phyloP scores from a whole-genome alignment of 2,797 vertebrate genomes.

The Antrozous pallidus region DNA sequence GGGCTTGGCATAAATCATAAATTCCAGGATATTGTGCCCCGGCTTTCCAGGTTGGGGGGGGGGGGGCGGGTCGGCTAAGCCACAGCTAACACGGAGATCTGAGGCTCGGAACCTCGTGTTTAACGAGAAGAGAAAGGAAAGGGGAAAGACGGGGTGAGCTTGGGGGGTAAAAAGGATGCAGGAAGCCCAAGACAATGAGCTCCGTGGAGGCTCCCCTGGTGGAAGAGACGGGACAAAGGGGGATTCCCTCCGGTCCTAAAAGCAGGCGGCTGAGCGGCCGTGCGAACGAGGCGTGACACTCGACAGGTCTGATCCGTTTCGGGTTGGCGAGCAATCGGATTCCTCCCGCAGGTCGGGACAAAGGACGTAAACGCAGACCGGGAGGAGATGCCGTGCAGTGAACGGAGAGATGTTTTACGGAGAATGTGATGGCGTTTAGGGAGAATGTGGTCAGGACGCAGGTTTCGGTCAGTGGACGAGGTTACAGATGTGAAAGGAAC shows the following conservation, averaged over 20 bases:
- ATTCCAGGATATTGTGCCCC: slow-evolving; percentile 54
- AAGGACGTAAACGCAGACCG: slow-evolving; percentile 57
- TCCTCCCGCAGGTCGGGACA: slow-evolving; percentile 53
- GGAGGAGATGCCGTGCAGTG: slow-evolving; percentile 21
- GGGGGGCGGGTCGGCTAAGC: not conserved
- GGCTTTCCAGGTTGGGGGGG: slow-evolving; percentile 55
- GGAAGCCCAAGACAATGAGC: slow-evolving; percentile 24
- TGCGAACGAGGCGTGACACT: slow-evolving; percentile 40
- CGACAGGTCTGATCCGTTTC: slow-evolving; percentile 17
- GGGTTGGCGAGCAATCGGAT: slow-evolving; percentile 33
- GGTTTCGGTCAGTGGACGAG: slow-evolving; percentile 37
- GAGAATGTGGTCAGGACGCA: slow-evolving; percentile 31
- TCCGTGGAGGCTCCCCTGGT: not conserved
- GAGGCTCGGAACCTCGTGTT: slow-evolving; percentile 40
- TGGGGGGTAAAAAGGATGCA: not conserved
- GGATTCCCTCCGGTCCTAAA: slow-evolving; percentile 24
- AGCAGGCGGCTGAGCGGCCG: slow-evolving; percentile 19
- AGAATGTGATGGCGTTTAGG: slow-evolving; percentile 42
- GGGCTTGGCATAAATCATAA: slow-evolving; percentile 57
- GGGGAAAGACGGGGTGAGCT: not conserved
- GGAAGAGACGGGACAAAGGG: slow-evolving; percentile 35
- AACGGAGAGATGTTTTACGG: slow-evolving; percentile 35
- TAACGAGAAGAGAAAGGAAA: slow-evolving; percentile 3
- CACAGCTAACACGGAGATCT: slow-evolving; percentile 57
- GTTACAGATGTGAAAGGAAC: slow-evolving; percentile 35